Percentiles rank a stretch among this genome's conserved stretches.
phyloP scores from a whole-genome alignment of 2,888 invertebrate genomes.

The Rhingia campestris region DNA sequence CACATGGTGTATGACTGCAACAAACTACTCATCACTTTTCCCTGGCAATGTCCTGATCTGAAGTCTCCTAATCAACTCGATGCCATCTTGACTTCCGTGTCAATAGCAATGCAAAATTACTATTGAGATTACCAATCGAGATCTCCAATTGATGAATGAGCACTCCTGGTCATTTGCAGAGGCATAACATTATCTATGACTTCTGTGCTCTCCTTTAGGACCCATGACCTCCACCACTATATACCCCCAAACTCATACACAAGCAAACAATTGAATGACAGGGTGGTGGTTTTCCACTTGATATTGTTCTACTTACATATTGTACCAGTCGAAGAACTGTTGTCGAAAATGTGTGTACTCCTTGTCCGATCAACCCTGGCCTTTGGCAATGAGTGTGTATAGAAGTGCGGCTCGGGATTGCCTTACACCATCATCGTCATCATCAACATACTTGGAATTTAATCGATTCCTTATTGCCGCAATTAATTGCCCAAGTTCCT shows the following conservation, averaged over 20 bases:
- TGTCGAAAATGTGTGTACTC: slow-evolving; percentile 13
- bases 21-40: slow-evolving; percentile 56
- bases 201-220: slow-evolving; percentile 59
- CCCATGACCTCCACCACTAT: slow-evolving; percentile 38
- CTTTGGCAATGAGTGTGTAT: slow-evolving; percentile 33
- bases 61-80: slow-evolving; percentile 68
- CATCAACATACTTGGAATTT: slow-evolving; percentile 66
- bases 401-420: slow-evolving; percentile 31
- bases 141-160: slow-evolving; percentile 71
- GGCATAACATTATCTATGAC: slow-evolving; percentile 70
- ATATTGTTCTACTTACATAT: slow-evolving; percentile 60
- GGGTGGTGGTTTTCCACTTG: slow-evolving; percentile 54
- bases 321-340: slow-evolving; percentile 22
- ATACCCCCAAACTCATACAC: not conserved
- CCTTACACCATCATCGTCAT: slow-evolving; percentile 64
- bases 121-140: slow-evolving; percentile 72
- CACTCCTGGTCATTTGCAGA: slow-evolving; percentile 72
- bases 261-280: not conserved
- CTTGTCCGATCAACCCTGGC: slow-evolving; percentile 4
- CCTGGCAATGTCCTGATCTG: slow-evolving; percentile 40
- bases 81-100: slow-evolving; percentile 74
- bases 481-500: slow-evolving; percentile 64
- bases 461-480: slow-evolving; percentile 73
- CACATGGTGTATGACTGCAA: slow-evolving; percentile 23
- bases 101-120: slow-evolving; percentile 73